These are phyloP conservation scores for Botrylloides violaceus DNA, from an alignment of 23 tunicate species.

Conservation along the genomic window DNA sequence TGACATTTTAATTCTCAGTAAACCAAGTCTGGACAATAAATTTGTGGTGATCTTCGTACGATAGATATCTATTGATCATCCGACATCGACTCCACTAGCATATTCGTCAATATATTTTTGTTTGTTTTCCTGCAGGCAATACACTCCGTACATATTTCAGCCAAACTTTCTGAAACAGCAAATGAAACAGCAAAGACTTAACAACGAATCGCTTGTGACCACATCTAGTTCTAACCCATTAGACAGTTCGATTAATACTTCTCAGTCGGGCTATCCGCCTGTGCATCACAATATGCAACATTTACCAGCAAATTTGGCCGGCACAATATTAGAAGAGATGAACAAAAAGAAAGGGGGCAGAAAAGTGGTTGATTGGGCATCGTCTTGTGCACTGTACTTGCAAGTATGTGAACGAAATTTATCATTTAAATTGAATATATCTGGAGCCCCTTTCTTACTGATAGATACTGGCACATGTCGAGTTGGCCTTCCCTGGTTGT, in stretches of 20 bases:
- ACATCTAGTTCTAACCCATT: not conserved
- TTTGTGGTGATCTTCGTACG: too few species aligned
- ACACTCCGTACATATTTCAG: slow-evolving; percentile 95
- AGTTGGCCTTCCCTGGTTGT: too few species aligned
- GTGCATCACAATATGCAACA: not conserved
- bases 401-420: slow-evolving; percentile 24
- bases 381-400: slow-evolving; percentile 76
- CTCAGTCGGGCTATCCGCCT: not conserved
- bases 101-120: too few species aligned
- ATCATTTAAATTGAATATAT: not conserved
- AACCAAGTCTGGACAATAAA: too few species aligned
- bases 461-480: not conserved
- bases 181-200: slow-evolving; percentile 41
- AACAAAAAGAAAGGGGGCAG: slow-evolving; percentile 83
- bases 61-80: too few species aligned
- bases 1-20: too few species aligned
- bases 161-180: slow-evolving; percentile 98
- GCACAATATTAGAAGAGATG: slow-evolving; percentile 16
- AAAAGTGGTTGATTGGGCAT: slow-evolving; percentile 98
- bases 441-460: not conserved
- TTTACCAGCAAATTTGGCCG: slow-evolving; percentile 6
- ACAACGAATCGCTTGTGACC: not conserved
- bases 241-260: not conserved
- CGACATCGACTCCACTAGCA: too few species aligned
- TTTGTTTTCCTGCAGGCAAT: slow-evolving; percentile 26